A percentile compares a stretch with the other conserved stretches of the same genome.
Conservation (phyloP, 1,140 invertebrate genomes). For the Elymnias hypermnestra region DNA sequence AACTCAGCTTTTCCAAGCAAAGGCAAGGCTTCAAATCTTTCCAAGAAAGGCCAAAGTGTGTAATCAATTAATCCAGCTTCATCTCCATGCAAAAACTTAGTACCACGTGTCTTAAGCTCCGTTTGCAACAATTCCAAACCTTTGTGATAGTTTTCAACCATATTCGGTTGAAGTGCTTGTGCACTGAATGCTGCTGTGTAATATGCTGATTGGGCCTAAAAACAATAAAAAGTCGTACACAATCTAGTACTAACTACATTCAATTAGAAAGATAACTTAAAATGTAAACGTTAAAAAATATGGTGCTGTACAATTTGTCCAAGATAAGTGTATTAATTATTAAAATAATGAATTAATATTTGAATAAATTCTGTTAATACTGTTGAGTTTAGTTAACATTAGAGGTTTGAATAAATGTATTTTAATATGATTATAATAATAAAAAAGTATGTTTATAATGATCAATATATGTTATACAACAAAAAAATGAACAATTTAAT, state of each 20-base stretch:
- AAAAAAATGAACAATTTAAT: too few species aligned
- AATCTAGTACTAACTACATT: neutral
- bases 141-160: constrained; percentile 49
- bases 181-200: constrained; percentile 62
- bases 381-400: too few species aligned
- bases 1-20: constrained; percentile 77
- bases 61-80: constrained; percentile 87
- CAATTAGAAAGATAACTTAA: too few species aligned
- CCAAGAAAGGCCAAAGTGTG: constrained; percentile 93
- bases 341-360: too few species aligned
- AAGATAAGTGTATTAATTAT: too few species aligned
- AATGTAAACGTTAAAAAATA: too few species aligned
- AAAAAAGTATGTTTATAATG: too few species aligned
- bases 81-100: constrained; percentile 81
- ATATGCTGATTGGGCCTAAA: constrained; percentile 58
- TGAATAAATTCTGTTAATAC: too few species aligned
- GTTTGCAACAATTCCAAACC: constrained; percentile 81
- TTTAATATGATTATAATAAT: too few species aligned
- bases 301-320: too few species aligned
- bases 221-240: constrained; percentile 4
- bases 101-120: constrained; percentile 80
- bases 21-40: constrained; percentile 80
- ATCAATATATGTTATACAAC: too few species aligned
- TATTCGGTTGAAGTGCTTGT: constrained; percentile 34
- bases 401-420: too few species aligned